These are phyloP conservation scores for Xyliphius kryptos DNA, from an alignment of 2,113 vertebrate genomes.

Conservation along the genomic window DNA sequence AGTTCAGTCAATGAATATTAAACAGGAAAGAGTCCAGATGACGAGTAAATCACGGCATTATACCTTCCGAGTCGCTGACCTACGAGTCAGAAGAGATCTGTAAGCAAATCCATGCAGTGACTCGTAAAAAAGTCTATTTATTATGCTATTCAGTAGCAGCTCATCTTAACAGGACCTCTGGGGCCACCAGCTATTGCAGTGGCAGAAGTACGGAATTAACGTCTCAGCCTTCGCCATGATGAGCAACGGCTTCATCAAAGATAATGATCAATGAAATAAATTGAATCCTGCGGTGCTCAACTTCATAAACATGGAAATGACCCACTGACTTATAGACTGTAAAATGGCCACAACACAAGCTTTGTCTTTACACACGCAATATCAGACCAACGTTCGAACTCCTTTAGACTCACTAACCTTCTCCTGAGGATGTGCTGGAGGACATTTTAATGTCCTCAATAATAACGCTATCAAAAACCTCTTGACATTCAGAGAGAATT, in stretches of 20 bases:
- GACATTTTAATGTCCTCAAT: constrained; percentile 64
- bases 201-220: constrained; percentile 31
- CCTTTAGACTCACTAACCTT: constrained; percentile 67
- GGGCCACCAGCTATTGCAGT: constrained; percentile 32
- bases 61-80: constrained; percentile 10
- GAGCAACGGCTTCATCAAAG: constrained; percentile 48
- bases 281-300: constrained; percentile 46
- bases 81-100: constrained; percentile 11
- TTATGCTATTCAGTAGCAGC: constrained; percentile 24
- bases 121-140: constrained; percentile 21
- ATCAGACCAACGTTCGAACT: constrained; percentile 61
- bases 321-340: constrained; percentile 54
- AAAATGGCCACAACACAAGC: constrained; percentile 52
- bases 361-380: constrained; percentile 55
- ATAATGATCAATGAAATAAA: constrained; percentile 51
- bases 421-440: constrained; percentile 63
- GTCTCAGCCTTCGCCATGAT: constrained; percentile 28
- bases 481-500: constrained; percentile 39
- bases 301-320: constrained; percentile 49
- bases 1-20: no score
- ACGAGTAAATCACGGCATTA: constrained; percentile 6
- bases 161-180: constrained; percentile 27
- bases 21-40: neutral
- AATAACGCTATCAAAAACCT: constrained; percentile 59
- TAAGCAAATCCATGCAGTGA: constrained; percentile 10